A percentile compares a stretch with the other conserved stretches of the same genome.
These are phyloP conservation scores for Callopanchax toddi DNA, from an alignment of 2,113 vertebrate genomes.

Conservation along the genomic window DNA sequence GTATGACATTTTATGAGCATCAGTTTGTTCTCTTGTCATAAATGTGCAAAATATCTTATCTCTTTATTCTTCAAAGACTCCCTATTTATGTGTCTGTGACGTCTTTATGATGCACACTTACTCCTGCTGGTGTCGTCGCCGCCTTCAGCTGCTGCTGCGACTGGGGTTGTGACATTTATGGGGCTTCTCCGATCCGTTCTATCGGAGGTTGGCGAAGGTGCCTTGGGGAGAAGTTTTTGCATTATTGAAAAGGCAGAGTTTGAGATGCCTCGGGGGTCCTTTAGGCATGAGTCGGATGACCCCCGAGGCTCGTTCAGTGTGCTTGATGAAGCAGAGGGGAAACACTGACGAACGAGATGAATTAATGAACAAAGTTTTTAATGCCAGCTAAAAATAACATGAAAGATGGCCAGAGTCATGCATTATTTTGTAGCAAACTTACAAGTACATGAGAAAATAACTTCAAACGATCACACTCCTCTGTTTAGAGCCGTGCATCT, in stretches of 20 bases:
- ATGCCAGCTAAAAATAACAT: slow-evolving; percentile 77
- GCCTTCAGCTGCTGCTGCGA: slow-evolving; percentile 75
- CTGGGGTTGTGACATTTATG: slow-evolving; percentile 48
- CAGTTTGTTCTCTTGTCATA: slow-evolving; percentile 2
- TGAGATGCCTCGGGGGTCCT: slow-evolving; percentile 71
- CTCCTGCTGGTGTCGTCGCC: slow-evolving; percentile 86
- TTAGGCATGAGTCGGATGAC: slow-evolving; percentile 65
- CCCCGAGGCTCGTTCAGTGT: slow-evolving; percentile 63
- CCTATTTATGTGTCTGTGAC: slow-evolving; percentile 4
- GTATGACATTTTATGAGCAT: not conserved
- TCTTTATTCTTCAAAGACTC: not conserved
- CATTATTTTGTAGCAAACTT: slow-evolving; percentile 65
- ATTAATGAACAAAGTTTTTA: slow-evolving; percentile 71
- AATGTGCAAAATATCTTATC: not conserved
- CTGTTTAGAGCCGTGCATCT: slow-evolving; percentile 66
- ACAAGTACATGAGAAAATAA: slow-evolving; percentile 50
- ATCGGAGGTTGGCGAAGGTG: slow-evolving; percentile 51
- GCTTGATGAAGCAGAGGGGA: slow-evolving; percentile 63
- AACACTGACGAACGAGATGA: slow-evolving; percentile 66
- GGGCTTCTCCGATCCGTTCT: slow-evolving; percentile 59
- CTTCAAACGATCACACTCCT: slow-evolving; percentile 68
- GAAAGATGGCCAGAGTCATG: slow-evolving; percentile 75
- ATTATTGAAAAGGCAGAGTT: slow-evolving; percentile 77
- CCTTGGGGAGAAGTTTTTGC: slow-evolving; percentile 70
- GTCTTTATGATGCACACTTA: slow-evolving; percentile 74